These are phyloP conservation scores for Bombyx mandarina DNA, from an alignment of 1,140 invertebrate species.

Conservation along the genomic window DNA sequence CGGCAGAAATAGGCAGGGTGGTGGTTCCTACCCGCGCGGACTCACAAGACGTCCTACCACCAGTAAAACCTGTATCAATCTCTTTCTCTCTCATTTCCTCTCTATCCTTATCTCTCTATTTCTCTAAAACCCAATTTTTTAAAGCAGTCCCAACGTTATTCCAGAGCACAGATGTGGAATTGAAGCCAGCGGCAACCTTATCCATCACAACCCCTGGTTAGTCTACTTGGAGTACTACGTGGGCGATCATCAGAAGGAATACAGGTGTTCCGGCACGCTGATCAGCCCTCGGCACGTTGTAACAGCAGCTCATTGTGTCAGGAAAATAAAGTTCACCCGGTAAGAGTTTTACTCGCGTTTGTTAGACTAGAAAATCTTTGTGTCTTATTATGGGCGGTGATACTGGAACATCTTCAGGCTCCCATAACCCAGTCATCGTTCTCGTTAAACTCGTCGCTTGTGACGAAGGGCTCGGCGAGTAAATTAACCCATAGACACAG, in stretches of 20 bases:
- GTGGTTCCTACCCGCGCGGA: too few species aligned
- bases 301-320: conserved; percentile 89
- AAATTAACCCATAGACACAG: too few species aligned
- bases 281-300: conserved; percentile 83
- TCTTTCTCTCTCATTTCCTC: too few species aligned
- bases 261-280: conserved; percentile 85
- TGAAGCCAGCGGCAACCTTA: conserved; percentile 16
- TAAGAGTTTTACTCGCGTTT: conserved; percentile 9
- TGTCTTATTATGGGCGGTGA: too few species aligned
- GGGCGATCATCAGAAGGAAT: background rate
- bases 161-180: conserved; percentile 18
- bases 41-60: too few species aligned
- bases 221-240: conserved; percentile 13
- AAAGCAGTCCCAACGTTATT: background rate
- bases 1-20: too few species aligned
- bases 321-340: conserved; percentile 14
- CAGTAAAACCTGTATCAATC: too few species aligned
- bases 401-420: too few species aligned
- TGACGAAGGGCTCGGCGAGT: too few species aligned
- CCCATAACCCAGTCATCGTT: too few species aligned
- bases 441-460: too few species aligned
- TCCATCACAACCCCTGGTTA: conserved; percentile 17
- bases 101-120: background rate
- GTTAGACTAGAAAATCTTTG: background rate
- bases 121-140: too few species aligned